Percentiles rank a stretch among this genome's conserved stretches.
Conservation (phyloP, 64 coral and sea anemone genomes). For the Stichodactyla helianthus region DNA sequence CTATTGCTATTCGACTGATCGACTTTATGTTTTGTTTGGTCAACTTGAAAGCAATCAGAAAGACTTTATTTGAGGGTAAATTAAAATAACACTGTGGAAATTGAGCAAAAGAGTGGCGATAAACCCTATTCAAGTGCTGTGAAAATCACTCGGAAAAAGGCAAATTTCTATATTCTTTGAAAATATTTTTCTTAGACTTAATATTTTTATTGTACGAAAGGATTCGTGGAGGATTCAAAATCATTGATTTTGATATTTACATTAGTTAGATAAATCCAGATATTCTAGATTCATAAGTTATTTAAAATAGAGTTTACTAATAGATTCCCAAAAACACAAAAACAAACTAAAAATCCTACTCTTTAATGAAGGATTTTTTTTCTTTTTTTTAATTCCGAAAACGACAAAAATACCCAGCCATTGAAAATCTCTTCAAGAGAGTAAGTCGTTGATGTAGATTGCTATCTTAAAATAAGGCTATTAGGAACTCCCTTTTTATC, state of each 20-base stretch:
- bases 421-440: background rate
- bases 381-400: background rate
- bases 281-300: too few species aligned
- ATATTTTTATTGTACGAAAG: too few species aligned
- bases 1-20: background rate
- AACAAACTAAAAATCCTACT: background rate
- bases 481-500: background rate
- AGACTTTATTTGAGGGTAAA: background rate
- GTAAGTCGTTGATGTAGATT: background rate
- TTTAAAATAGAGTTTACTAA: too few species aligned
- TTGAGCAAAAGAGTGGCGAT: background rate
- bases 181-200: background rate
- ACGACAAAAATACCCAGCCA: background rate
- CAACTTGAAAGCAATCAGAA: conserved; percentile 6
- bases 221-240: background rate
- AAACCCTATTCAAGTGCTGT: background rate
- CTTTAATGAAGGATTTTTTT: background rate
- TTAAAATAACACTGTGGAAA: background rate
- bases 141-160: background rate
- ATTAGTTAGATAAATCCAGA: too few species aligned
- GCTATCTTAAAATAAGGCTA: conserved; percentile 7
- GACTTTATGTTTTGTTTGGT: background rate
- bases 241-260: background rate
- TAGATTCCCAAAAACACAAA: background rate
- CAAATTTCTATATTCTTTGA: background rate